phyloP scores from a whole-genome alignment of 2,888 invertebrate species.

The Brenthis hecate region DNA sequence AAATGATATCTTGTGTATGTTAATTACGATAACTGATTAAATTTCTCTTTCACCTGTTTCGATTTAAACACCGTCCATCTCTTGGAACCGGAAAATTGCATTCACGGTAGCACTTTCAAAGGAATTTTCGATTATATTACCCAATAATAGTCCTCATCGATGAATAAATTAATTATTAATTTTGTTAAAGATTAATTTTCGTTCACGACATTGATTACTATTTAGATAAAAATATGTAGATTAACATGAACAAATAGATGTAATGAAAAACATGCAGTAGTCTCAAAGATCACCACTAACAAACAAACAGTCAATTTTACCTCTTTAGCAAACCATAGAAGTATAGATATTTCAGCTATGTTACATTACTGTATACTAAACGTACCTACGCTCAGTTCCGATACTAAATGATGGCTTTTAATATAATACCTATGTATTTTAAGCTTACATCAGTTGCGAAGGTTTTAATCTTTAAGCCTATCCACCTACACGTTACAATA shows the following conservation, averaged over 20 bases:
- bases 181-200: too few species aligned
- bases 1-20: constrained; percentile 47
- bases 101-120: constrained; percentile 21
- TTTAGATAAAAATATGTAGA: too few species aligned
- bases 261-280: too few species aligned
- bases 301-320: not conserved
- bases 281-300: too few species aligned
- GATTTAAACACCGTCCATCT: constrained; percentile 35
- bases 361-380: not conserved
- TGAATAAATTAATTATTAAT: not conserved
- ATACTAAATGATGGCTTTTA: constrained; percentile 21
- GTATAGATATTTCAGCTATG: not conserved
- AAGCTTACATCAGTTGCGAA: constrained; percentile 35
- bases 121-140: constrained; percentile 18
- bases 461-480: constrained; percentile 39
- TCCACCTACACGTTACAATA: constrained; percentile 43
- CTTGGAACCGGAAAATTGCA: constrained; percentile 28
- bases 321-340: too few species aligned
- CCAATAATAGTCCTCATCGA: constrained; percentile 5
- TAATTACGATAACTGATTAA: constrained; percentile 44
- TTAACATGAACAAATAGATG: too few species aligned
- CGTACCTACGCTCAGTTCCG: constrained; percentile 9
- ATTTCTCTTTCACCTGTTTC: constrained; percentile 46
- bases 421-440: constrained; percentile 31
- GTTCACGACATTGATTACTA: too few species aligned